Evolutionary conservation across 2,888 invertebrate genomes (phyloP).

Genomic region (Drosophila picticornis): DNA sequence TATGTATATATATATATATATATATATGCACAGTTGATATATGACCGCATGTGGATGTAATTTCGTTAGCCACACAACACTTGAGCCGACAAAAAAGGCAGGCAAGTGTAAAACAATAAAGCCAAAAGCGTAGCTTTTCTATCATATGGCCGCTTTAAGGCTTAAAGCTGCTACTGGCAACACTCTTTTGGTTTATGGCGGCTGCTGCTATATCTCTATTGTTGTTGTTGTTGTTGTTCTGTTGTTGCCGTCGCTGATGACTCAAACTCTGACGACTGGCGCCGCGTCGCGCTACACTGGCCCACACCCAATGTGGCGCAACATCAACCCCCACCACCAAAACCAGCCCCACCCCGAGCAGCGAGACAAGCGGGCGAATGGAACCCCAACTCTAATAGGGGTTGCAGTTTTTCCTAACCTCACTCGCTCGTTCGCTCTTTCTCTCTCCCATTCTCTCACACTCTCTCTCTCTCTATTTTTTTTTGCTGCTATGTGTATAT

Average conservation of each 20-base stretch:
- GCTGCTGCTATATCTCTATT: slow-evolving; percentile 6
- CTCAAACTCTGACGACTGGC: slow-evolving; percentile 77
- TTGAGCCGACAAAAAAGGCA: slow-evolving; percentile 28
- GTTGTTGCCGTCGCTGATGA: slow-evolving; percentile 59
- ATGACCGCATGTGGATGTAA: slow-evolving; percentile 43
- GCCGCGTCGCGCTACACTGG: slow-evolving; percentile 59
- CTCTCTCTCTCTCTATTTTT: not conserved
- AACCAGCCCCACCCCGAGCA: slow-evolving; percentile 19
- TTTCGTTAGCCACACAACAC: slow-evolving; percentile 41
- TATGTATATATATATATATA: not conserved
- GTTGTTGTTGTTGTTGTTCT: slow-evolving; percentile 11
- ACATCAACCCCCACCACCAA: slow-evolving; percentile 19
- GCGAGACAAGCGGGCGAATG: slow-evolving; percentile 53
- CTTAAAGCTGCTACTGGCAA: slow-evolving; percentile 63
- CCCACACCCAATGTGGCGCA: slow-evolving; percentile 32
- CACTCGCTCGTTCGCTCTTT: slow-evolving; percentile 30
- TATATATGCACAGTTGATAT: slow-evolving; percentile 31
- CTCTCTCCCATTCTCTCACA: slow-evolving; percentile 26
- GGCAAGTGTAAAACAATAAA: slow-evolving; percentile 52
- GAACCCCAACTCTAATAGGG: slow-evolving; percentile 77
- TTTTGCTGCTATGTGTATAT: slow-evolving; percentile 2
- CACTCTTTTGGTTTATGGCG: slow-evolving; percentile 35
- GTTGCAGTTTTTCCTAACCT: slow-evolving; percentile 73
- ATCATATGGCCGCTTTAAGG: slow-evolving; percentile 63
- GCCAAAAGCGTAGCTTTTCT: slow-evolving; percentile 48